A percentile compares a stretch with the other conserved stretches of the same genome.
Conservation (phyloP, 1,140 invertebrate genomes). For the Drosophila erecta region DNA sequence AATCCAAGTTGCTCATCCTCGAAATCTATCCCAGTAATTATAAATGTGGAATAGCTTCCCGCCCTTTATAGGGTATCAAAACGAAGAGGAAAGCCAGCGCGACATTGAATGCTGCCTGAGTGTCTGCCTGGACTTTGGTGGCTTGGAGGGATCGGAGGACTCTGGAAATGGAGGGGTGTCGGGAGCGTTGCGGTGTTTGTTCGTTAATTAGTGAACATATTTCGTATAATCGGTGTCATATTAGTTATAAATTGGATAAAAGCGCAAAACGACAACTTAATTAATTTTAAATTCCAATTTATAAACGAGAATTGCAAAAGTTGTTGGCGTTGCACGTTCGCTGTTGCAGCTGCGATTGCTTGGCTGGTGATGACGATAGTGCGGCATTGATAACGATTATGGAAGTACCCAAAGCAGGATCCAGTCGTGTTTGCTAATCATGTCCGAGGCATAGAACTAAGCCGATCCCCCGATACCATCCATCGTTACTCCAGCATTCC, state of each 20-base stretch:
- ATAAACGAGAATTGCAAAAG: conserved; percentile 59
- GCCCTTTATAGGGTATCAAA: conserved; percentile 15
- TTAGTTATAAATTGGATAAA: conserved; percentile 85
- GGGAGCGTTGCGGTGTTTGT: conserved; percentile 73
- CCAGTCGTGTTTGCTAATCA: conserved; percentile 59
- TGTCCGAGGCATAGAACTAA: conserved; percentile 44
- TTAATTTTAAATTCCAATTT: conserved; percentile 85
- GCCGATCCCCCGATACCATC: conserved; percentile 1
- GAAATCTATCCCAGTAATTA: too few species aligned
- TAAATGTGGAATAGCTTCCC: too few species aligned
- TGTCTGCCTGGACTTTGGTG: conserved; percentile 61
- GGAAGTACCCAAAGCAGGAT: conserved; percentile 16
- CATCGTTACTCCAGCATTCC: not conserved
- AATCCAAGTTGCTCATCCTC: too few species aligned
- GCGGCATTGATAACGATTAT: conserved; percentile 72
- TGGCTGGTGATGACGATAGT: conserved; percentile 46
- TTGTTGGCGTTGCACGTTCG: conserved; percentile 13
- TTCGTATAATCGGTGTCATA: conserved; percentile 85
- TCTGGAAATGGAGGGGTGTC: conserved; percentile 10
- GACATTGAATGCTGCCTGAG: conserved; percentile 59
- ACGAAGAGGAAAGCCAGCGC: not conserved
- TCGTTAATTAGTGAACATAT: conserved; percentile 85
- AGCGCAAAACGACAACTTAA: conserved; percentile 84
- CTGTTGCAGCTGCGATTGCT: conserved; percentile 10
- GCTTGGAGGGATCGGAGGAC: conserved; percentile 42